A percentile compares a stretch with the other conserved stretches of the same genome.
phyloP scores from a whole-genome alignment of 2,888 invertebrate genomes.

The Drosophila pseudotakahashii region DNA sequence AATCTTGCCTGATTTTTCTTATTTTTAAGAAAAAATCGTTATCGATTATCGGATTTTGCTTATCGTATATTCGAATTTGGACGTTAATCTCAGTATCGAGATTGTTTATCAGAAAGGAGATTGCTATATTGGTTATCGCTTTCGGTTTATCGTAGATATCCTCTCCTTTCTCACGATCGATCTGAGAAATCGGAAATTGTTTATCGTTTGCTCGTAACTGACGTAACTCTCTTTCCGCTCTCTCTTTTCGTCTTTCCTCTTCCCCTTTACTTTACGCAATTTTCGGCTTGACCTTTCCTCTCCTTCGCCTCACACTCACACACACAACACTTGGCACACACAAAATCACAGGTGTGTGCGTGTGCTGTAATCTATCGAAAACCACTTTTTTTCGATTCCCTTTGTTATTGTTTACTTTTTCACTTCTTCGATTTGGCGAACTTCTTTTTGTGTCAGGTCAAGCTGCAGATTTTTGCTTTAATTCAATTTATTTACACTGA shows the following conservation, averaged over 20 bases:
- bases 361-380: conserved; percentile 13
- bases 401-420: conserved; percentile 51
- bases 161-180: too few relatives aligned
- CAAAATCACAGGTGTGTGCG: conserved; percentile 37
- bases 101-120: background rate
- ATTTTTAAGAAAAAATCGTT: conserved; percentile 6
- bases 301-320: conserved; percentile 40
- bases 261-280: conserved; percentile 64
- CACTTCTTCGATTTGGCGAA: conserved; percentile 25
- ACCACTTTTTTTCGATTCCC: conserved; percentile 41
- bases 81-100: background rate
- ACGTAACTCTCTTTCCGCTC: conserved; percentile 25
- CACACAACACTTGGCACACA: conserved; percentile 15
- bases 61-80: background rate
- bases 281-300: conserved; percentile 67
- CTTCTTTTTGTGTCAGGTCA: background rate
- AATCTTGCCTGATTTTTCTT: conserved; percentile 75
- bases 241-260: conserved; percentile 1
- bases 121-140: background rate
- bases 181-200: background rate
- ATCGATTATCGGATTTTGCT: conserved; percentile 12
- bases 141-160: background rate
- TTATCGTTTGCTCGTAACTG: conserved; percentile 16
- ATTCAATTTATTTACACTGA: conserved; percentile 71
- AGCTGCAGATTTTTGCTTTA: conserved; percentile 44